Evolutionary conservation across 2,113 vertebrate species (phyloP).

Genomic region (Coryphaenoides rupestris): DNA sequence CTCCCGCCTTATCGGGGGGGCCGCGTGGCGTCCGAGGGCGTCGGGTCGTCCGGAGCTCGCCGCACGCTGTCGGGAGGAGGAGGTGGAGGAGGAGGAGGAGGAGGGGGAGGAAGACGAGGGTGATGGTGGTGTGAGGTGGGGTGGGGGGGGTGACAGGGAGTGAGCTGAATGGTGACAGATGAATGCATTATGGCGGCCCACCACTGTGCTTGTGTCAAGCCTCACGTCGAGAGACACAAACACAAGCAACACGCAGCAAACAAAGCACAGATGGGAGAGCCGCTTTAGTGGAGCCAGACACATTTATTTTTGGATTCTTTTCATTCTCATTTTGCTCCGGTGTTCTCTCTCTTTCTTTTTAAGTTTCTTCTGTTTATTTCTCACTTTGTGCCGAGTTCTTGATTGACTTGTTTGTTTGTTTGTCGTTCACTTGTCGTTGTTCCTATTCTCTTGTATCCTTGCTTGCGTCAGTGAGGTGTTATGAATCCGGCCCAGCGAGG

Average conservation of each 20-base stretch:
- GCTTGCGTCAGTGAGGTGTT: too few relatives aligned
- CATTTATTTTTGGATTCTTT: background rate
- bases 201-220: slow-evolving; percentile 6
- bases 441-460: too few relatives aligned
- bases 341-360: background rate
- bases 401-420: too few relatives aligned
- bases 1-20: slow-evolving; percentile 54
- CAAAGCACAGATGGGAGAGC: too few relatives aligned
- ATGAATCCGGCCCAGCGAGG: too few relatives aligned
- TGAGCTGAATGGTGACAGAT: slow-evolving; percentile 40
- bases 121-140: slow-evolving; percentile 74
- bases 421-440: too few relatives aligned
- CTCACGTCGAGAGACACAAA: background rate
- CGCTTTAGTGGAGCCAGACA: too few relatives aligned
- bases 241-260: too few relatives aligned
- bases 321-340: slow-evolving; percentile 19
- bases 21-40: slow-evolving; percentile 57
- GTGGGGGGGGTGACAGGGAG: slow-evolving; percentile 46
- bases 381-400: too few relatives aligned
- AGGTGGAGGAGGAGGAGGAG: slow-evolving; percentile 49
- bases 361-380: too few relatives aligned
- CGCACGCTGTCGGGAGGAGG: slow-evolving; percentile 67
- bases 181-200: slow-evolving; percentile 18
- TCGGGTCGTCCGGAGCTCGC: slow-evolving; percentile 79
- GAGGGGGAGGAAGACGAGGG: too few relatives aligned